phyloP scores from a whole-genome alignment of 2,113 vertebrate genomes.

The Arothron firmamentum region DNA sequence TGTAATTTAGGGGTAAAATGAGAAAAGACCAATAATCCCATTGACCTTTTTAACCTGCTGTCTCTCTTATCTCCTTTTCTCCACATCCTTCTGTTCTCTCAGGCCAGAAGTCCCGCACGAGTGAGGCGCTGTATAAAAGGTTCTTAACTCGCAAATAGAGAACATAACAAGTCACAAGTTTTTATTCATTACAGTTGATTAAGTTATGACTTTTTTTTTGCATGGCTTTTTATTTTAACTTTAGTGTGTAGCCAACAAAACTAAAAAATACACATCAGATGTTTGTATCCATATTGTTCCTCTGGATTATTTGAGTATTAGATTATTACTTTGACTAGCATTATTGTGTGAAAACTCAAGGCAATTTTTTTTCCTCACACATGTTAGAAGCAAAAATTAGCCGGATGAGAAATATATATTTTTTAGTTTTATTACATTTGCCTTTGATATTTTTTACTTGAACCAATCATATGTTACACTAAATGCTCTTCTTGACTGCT shows the following conservation, averaged over 20 bases:
- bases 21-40: background rate
- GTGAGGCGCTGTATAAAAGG: constrained; percentile 58
- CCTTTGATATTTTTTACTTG: background rate
- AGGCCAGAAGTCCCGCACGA: constrained; percentile 67
- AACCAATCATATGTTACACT: background rate
- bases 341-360: background rate
- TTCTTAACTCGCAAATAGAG: constrained; percentile 27
- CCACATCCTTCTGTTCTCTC: background rate
- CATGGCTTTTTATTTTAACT: too few relatives aligned
- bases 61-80: background rate
- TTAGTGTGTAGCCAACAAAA: too few relatives aligned
- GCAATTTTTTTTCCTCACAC: too few relatives aligned
- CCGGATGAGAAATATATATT: too few relatives aligned
- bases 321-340: too few relatives aligned
- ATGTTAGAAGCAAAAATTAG: too few relatives aligned
- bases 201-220: background rate
- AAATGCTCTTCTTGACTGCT: too few relatives aligned
- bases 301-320: too few relatives aligned
- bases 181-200: background rate
- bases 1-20: background rate
- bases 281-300: too few relatives aligned
- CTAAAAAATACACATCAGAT: too few relatives aligned
- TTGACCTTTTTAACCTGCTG: background rate
- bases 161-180: background rate
- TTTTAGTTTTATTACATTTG: too few relatives aligned